A percentile compares a stretch with the other conserved stretches of the same genome.
These are phyloP conservation scores for Platorchestia sp. DNA, from an alignment of 1,140 invertebrate species.

Conservation along the genomic window DNA sequence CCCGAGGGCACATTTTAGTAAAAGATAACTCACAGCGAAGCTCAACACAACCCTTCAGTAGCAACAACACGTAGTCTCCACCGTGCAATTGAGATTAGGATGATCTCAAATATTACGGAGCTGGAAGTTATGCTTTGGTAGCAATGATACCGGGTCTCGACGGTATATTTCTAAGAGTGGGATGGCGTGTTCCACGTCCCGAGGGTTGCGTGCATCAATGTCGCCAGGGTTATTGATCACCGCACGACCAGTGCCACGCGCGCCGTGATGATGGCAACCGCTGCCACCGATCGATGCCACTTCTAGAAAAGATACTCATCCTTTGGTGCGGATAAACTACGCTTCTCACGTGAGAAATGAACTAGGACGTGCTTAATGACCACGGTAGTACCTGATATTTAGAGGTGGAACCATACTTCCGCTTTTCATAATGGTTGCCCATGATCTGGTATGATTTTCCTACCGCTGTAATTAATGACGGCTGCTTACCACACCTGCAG, in stretches of 20 bases:
- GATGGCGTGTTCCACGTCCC: constrained; percentile 15
- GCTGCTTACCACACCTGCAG: too few relatives aligned
- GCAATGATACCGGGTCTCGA: background rate
- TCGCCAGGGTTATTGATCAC: constrained; percentile 19
- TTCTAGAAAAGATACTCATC: background rate
- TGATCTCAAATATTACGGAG: background rate
- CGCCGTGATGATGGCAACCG: background rate
- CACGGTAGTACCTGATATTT: background rate
- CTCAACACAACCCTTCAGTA: background rate
- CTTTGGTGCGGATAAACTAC: background rate
- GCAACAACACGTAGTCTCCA: background rate
- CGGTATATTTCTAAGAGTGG: background rate
- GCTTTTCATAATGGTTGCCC: too few relatives aligned
- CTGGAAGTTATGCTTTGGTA: background rate
- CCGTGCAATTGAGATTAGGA: background rate
- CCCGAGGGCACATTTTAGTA: background rate
- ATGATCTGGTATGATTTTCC: too few relatives aligned
- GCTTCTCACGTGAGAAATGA: too few relatives aligned
- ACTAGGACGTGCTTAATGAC: background rate
- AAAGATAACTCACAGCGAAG: background rate
- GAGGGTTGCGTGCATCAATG: constrained; percentile 10
- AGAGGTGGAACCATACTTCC: too few relatives aligned
- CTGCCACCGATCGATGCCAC: background rate
- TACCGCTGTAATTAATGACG: too few relatives aligned
- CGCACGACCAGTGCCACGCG: background rate